phyloP scores from a whole-genome alignment of 1,140 invertebrate species.

The Ptiloglossa arizonensis region DNA sequence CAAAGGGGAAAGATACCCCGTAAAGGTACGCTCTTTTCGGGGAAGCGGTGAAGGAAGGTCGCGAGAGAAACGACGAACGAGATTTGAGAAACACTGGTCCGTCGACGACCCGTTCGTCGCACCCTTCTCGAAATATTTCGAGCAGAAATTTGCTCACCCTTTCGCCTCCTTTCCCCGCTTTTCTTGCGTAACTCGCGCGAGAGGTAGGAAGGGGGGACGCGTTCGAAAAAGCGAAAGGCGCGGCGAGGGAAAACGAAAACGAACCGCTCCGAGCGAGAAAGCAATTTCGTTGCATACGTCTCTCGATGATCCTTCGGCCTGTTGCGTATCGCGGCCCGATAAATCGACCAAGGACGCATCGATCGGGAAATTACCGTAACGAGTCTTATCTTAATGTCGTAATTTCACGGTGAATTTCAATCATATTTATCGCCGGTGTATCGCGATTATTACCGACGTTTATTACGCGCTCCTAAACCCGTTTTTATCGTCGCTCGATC shows the following conservation, averaged over 20 bases:
- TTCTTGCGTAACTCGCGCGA: background rate
- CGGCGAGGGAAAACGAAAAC: background rate
- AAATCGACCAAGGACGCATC: conserved; percentile 25
- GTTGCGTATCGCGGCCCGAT: background rate
- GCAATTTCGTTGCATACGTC: background rate
- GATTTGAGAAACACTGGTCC: background rate
- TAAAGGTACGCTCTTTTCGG: too few relatives aligned
- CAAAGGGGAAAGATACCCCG: too few relatives aligned
- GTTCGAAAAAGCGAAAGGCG: background rate
- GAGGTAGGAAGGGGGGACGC: background rate
- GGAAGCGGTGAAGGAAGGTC: too few relatives aligned
- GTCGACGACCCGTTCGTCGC: background rate
- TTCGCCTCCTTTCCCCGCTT: background rate
- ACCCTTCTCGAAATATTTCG: conserved; percentile 4
- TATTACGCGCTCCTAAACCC: conserved; percentile 27
- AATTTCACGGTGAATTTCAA: conserved; percentile 37
- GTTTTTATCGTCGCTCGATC: conserved; percentile 25
- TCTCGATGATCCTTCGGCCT: background rate
- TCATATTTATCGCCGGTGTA: conserved; percentile 18
- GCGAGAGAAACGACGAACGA: too few relatives aligned
- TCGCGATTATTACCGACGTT: conserved; percentile 26
- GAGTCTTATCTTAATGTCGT: conserved; percentile 28
- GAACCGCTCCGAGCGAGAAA: background rate
- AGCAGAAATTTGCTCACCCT: background rate
- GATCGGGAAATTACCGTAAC: conserved; percentile 32